These are phyloP conservation scores for Heliocidaris tuberculata DNA, from an alignment of 35 echinoderm and acorn worm genomes.

Conservation along the genomic window DNA sequence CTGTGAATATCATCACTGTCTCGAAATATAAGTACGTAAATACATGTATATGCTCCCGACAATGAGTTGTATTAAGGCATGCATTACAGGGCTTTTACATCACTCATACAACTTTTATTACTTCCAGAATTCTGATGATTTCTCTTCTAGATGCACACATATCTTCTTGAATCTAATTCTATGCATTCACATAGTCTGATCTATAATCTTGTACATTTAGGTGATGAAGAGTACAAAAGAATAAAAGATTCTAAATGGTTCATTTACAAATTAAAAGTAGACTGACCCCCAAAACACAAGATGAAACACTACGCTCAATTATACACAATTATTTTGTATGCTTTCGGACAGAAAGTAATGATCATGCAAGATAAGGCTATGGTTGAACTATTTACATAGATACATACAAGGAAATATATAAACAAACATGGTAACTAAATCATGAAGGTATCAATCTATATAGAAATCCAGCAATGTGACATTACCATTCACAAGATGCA, in stretches of 20 bases:
- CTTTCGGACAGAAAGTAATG: background rate
- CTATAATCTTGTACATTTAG: too few species aligned
- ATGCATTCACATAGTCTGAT: background rate
- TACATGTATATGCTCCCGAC: background rate
- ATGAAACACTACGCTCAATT: background rate
- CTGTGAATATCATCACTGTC: background rate
- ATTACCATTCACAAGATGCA: background rate
- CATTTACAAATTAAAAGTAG: background rate
- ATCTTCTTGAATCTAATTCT: background rate
- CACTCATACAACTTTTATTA: background rate
- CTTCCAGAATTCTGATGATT: background rate
- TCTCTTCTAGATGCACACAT: background rate
- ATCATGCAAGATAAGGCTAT: conserved; percentile 17
- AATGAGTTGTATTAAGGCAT: background rate
- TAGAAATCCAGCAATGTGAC: background rate
- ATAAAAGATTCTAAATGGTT: background rate
- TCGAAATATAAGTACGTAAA: background rate
- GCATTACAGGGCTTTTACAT: background rate
- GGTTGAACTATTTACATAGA: background rate
- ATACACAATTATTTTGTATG: background rate
- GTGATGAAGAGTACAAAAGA: background rate
- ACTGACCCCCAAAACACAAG: background rate
- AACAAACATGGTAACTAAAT: background rate
- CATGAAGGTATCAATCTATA: background rate
- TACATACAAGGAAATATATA: conserved; percentile 19